Base-by-base conservation (phyloP, 2,113 vertebrate species). In the Phoxinus phoxinus region DNA sequence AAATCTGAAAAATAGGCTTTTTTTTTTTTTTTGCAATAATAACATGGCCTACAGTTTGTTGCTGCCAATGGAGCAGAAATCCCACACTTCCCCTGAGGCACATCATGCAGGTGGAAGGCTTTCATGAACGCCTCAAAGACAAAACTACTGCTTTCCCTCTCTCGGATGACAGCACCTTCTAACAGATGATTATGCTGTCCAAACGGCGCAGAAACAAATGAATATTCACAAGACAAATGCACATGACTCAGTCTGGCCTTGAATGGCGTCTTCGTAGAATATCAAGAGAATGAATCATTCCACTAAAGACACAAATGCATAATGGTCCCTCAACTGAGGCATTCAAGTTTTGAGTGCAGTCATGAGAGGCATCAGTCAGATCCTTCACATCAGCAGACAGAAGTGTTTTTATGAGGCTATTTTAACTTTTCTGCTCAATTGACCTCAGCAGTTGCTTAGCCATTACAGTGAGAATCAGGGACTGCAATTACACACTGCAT, bases 161-260 rank as follows among this genome's bases (percentile, higher is more conserved):
- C 88, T 58, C 88, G 81, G 76, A 90, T 83, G 91, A 92, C 89
- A 89, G 88, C 56, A 10, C 15, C 21, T 84, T 25, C 89, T 86
- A 91, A 89, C 88, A 91, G 89, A 91, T 86, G 86, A 91, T 89
- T 87, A 89, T 86, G 86, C 89, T 92, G 89, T 91, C 89, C 86
- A 90, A 76, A 87, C 59, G 84, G 84, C 81, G 91, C 87, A 69
- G 65, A 85, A 83, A 78, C 63, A 53, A 82, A 88, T 84, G 87
- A 88, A 92, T 91, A 91, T 92, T 93, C 87, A 91, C 84, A 46
- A 88, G 81, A 79, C 61, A 73, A 82, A 88, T 89, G 89, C 65
- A 82, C 46, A 58, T 84, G 84, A 87, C 91, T 90, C 84, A 83
- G 88, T 77, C 56, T 79, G 76, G 41, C 51, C 46, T 82, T n/a